A percentile compares a stretch with the other conserved stretches of the same genome.
These are phyloP conservation scores for Tyrophagus putrescentiae DNA, from an alignment of 1,140 invertebrate species.

Conservation along the genomic window DNA sequence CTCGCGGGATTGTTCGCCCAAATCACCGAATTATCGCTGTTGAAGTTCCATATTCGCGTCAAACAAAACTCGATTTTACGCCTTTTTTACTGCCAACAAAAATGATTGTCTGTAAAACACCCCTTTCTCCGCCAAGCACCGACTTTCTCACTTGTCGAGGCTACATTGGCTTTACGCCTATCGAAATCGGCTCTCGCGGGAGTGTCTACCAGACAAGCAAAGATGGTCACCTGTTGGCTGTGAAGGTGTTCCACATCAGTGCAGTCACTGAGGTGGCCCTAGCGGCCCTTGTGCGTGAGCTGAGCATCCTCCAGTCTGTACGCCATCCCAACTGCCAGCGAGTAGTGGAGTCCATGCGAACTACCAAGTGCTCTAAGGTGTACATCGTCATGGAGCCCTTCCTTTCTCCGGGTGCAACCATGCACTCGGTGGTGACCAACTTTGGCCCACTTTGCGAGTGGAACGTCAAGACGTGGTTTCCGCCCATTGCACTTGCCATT, in stretches of 20 bases:
- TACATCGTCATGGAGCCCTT: constrained; percentile 24
- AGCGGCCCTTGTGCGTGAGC: constrained; percentile 20
- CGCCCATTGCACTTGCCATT: constrained; percentile 17
- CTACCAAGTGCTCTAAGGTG: not conserved
- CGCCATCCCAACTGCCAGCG: constrained; percentile 20
- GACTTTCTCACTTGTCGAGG: too few species aligned
- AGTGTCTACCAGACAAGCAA: constrained; percentile 20
- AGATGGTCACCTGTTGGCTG: constrained; percentile 11
- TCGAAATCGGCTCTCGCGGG: constrained; percentile 18
- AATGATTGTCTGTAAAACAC: too few species aligned
- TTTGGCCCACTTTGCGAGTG: constrained; percentile 16
- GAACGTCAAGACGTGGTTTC: constrained; percentile 8
- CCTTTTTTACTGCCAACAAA: too few species aligned
- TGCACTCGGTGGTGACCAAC: constrained; percentile 16
- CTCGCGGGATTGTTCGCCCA: too few species aligned
- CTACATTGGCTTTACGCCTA: constrained; percentile 4
- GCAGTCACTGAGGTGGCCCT: not conserved
- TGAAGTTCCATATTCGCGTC: too few species aligned
- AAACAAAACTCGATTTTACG: too few species aligned
- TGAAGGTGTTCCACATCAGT: constrained; percentile 19
- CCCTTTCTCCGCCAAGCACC: too few species aligned
- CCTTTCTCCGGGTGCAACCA: constrained; percentile 12
- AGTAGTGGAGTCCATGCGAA: constrained; percentile 14
- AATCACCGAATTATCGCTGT: too few species aligned
- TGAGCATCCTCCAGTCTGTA: constrained; percentile 10